These are phyloP conservation scores for Mellilla xanthometata DNA, from an alignment of 2,888 invertebrate genomes.

Conservation along the genomic window DNA sequence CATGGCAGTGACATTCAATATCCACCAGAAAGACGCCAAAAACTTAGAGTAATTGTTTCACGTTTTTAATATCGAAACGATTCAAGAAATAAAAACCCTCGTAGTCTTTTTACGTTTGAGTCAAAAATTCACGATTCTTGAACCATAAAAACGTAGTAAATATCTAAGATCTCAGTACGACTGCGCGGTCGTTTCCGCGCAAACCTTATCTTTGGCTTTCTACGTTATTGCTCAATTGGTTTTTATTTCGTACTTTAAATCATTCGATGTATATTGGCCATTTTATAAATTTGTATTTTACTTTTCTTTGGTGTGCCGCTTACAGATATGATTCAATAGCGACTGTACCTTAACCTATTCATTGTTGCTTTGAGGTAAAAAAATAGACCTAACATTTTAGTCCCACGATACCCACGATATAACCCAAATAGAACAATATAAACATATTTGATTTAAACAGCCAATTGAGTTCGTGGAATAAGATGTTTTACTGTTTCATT, in stretches of 20 bases:
- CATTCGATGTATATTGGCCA: constrained; percentile 19
- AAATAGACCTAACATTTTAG: too few species aligned
- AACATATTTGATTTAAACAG: too few species aligned
- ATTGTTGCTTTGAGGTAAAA: too few species aligned
- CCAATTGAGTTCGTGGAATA: too few species aligned
- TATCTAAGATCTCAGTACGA: constrained; percentile 23
- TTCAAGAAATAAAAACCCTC: constrained; percentile 16
- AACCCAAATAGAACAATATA: too few species aligned
- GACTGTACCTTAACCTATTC: too few species aligned
- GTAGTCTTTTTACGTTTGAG: constrained; percentile 14
- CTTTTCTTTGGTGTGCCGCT: constrained; percentile 8
- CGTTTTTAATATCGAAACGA: constrained; percentile 17
- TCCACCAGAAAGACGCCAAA: not conserved
- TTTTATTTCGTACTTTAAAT: constrained; percentile 26
- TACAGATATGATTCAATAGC: too few species aligned
- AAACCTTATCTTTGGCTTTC: constrained; percentile 23
- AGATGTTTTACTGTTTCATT: too few species aligned
- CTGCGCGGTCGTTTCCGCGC: constrained; percentile 21
- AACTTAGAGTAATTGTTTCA: constrained; percentile 17
- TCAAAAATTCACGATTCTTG: constrained; percentile 24
- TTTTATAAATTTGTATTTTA: constrained; percentile 10
- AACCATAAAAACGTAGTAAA: constrained; percentile 23
- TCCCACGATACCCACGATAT: too few species aligned
- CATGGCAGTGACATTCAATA: too few species aligned
- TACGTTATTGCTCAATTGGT: constrained; percentile 24